Base-by-base conservation (phyloP, 2,888 invertebrate genomes). In the Pardosa pseudoannulata region DNA sequence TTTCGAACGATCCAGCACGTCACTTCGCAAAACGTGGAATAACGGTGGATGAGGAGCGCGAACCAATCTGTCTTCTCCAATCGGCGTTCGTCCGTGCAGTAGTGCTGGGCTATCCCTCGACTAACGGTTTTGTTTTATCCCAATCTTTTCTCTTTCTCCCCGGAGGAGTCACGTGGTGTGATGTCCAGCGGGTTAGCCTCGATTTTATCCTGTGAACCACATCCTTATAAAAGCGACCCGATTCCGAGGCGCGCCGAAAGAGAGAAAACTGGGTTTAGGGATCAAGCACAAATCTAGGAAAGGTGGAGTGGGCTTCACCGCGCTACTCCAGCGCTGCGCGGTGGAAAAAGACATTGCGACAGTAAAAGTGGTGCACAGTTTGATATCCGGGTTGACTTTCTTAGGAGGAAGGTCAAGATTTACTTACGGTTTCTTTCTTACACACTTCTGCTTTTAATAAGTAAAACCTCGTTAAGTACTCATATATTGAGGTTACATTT, bases 151-250 rank as follows among this genome's bases (percentile, higher is more conserved):
- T 79, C 71, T 23, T 50, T n/a, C 56, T 68, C 73, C 36, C 28
- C 46, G 64, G 56, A 23, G 16, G 19, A 65, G 67, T 83, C 83
- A 83, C 83, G 83, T 83, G 83, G 78, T 83, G 9, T 29, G 72
- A 78, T 78, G 83, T 83, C 83, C 83, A 83, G 83, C 73, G 83
- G 72, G 83, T 73, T 83, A 83, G 83, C 83, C 83, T 83, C 78
- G 78, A 78, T 83, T 83, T 78, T 29, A 36, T 78, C 73, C 50
- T 78, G 31, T 46, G 56, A 75, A 62, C 75, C 72, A 73, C 73
- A 78, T 83, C 78, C 78, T 83, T 83, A 65, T 65, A 50, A 67
- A 46, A 78, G 65, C 83, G 83, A 78, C 83, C 78, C 72, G 76
- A 72, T 83, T 73, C 65, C 23, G 62, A 64, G 82, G 75, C 78